Evolutionary conservation across 2,888 invertebrate species (phyloP).

Genomic region (Sinhomidia bicolor): DNA sequence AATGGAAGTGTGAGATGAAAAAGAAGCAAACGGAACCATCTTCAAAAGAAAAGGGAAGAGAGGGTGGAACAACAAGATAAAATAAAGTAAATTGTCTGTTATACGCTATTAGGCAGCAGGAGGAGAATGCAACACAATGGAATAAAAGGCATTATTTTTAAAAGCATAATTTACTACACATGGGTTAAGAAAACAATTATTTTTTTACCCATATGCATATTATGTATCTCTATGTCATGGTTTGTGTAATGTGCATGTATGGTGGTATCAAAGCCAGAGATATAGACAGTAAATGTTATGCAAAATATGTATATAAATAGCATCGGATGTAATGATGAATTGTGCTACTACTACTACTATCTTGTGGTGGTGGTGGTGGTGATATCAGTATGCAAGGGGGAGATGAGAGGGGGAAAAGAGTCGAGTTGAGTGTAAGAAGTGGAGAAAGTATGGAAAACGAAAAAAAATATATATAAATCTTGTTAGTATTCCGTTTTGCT

Average conservation of each 20-base stretch:
- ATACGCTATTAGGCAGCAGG: constrained; percentile 36
- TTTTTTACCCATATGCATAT: no score
- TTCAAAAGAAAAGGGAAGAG: constrained; percentile 18
- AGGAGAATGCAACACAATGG: constrained; percentile 13
- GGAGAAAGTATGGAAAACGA: no score
- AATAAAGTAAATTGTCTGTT: constrained; percentile 49
- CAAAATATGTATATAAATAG: neutral
- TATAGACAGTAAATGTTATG: neutral
- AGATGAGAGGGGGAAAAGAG: no score
- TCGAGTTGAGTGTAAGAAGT: no score
- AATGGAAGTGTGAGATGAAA: constrained; percentile 42
- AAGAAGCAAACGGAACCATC: constrained; percentile 33
- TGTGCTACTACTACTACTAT: no score
- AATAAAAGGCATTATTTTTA: constrained; percentile 32
- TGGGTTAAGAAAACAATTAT: constrained; percentile 49
- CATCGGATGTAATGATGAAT: neutral
- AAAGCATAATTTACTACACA: constrained; percentile 48
- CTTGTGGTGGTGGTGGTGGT: no score
- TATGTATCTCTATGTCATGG: no score
- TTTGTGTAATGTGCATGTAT: neutral
- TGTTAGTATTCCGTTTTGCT: no score
- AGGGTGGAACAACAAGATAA: constrained; percentile 52
- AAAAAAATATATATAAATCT: no score
- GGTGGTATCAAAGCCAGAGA: neutral
- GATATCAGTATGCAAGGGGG: no score